phyloP scores from a whole-genome alignment of 2,113 vertebrate genomes.

The Mungos mungo region DNA sequence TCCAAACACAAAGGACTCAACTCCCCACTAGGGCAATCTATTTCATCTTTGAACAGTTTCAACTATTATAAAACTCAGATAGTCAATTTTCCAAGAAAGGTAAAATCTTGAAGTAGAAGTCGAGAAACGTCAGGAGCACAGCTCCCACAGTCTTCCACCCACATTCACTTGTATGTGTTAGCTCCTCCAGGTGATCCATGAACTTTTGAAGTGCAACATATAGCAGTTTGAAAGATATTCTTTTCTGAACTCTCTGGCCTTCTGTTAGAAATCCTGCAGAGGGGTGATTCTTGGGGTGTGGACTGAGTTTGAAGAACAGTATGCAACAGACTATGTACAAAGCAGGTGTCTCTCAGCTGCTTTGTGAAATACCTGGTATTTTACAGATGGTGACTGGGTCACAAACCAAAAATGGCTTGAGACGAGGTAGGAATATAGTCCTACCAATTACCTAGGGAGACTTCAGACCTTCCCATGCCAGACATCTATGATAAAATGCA shows the following conservation, averaged over 20 bases:
- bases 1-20: neutral
- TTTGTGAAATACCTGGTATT: neutral
- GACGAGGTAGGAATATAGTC: neutral
- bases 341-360: neutral
- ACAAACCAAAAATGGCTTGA: neutral
- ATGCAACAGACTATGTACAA: neutral
- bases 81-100: neutral
- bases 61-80: neutral
- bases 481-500: neutral
- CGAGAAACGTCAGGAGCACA: neutral
- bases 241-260: neutral
- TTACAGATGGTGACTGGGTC: neutral
- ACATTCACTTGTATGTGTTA: neutral
- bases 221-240: neutral
- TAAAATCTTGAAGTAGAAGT: neutral
- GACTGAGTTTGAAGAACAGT: neutral
- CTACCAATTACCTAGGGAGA: neutral
- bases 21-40: neutral
- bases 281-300: fast-evolving
- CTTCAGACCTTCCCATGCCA: neutral
- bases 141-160: neutral
- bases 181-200: neutral
- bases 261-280: neutral
- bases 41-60: neutral
- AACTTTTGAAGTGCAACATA: neutral